Evolutionary conservation across 23 tunicate genomes (phyloP).

Genomic region (Botrylloides violaceus): DNA sequence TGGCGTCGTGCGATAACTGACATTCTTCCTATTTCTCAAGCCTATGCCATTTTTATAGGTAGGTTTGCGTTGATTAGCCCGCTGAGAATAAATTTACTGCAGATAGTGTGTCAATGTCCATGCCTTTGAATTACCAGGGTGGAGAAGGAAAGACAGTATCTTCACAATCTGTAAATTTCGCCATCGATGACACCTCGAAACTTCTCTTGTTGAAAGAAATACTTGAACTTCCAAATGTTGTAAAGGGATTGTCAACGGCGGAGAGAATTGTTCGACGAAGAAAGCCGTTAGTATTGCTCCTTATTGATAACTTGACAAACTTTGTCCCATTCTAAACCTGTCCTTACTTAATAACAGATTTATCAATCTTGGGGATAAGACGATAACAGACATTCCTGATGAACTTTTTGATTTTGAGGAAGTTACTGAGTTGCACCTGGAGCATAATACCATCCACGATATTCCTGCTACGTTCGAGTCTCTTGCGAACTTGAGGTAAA

Average conservation of each 20-base stretch:
- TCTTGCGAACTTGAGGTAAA: conserved; percentile 40
- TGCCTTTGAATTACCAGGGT: no score
- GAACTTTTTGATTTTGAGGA: conserved; percentile 67
- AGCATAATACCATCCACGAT: conserved; percentile 33
- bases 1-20: no score
- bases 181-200: conserved; percentile 2
- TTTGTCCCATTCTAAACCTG: neutral
- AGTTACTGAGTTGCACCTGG: conserved; percentile 70
- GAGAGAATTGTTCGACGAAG: conserved; percentile 44
- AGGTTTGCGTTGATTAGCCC: no score
- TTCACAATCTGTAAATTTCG: conserved; percentile 8
- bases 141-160: no score
- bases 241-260: conserved; percentile 41
- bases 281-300: conserved; percentile 29
- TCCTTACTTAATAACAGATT: conserved; percentile 27
- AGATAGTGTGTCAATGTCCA: no score
- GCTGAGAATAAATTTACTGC: no score
- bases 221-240: conserved; percentile 42
- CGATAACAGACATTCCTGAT: conserved; percentile 42
- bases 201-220: conserved; percentile 49
- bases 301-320: neutral
- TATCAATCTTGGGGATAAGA: conserved; percentile 48
- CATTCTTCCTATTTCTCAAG: no score
- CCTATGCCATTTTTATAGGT: no score
- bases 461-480: conserved; percentile 31